Percentiles rank a stretch among this genome's conserved stretches.
phyloP scores from a whole-genome alignment of 2,113 vertebrate genomes.

The Leuciscus idus region DNA sequence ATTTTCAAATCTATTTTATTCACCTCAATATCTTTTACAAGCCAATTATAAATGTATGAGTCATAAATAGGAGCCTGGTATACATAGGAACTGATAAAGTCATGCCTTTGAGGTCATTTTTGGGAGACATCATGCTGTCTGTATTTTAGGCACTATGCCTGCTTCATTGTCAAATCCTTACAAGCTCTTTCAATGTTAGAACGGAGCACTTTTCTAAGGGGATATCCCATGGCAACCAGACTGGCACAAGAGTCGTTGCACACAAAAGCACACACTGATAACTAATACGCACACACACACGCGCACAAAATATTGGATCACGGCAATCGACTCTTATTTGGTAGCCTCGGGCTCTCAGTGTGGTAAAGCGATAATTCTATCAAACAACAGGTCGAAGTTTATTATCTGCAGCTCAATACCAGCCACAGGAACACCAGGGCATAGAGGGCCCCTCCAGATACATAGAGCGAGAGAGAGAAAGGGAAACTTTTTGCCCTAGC shows the following conservation, averaged over 20 bases:
- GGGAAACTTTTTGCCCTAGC: constrained; percentile 19
- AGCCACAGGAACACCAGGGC: constrained; percentile 55
- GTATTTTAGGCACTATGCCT: constrained; percentile 57
- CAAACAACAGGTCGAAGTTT: constrained; percentile 82
- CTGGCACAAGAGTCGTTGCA: constrained; percentile 61
- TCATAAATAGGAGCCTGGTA: background rate
- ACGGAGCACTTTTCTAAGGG: constrained; percentile 65
- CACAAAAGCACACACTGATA: constrained; percentile 47
- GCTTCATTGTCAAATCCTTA: constrained; percentile 70
- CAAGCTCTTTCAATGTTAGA: constrained; percentile 63
- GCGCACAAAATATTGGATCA: constrained; percentile 56
- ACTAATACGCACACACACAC: constrained; percentile 58
- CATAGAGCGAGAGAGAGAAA: background rate
- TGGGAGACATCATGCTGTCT: constrained; percentile 13
- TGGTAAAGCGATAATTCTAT: constrained; percentile 76
- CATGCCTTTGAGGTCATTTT: constrained; percentile 10
- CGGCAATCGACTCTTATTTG: constrained; percentile 65
- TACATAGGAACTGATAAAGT: background rate
- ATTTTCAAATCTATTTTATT: background rate
- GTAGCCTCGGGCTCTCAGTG: constrained; percentile 63
- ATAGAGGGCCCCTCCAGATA: constrained; percentile 42
- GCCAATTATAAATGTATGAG: background rate
- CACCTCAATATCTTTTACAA: background rate
- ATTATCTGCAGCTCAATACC: constrained; percentile 83
- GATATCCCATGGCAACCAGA: constrained; percentile 71